phyloP scores from a whole-genome alignment of 1,140 invertebrate genomes.

The Patella vulgata region DNA sequence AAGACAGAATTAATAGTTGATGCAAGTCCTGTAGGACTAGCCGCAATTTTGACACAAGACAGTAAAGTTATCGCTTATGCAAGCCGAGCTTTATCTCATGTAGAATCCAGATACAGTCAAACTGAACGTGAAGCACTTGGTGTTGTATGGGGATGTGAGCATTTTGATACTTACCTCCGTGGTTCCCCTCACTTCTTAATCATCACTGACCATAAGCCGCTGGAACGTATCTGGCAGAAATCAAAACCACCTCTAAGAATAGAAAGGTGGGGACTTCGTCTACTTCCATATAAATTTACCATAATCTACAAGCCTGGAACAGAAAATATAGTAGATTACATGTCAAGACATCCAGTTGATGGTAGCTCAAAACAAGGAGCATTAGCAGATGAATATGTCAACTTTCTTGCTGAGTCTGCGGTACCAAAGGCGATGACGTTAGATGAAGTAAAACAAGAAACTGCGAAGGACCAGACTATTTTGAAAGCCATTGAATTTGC shows the following conservation, averaged over 20 bases:
- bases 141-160: no score
- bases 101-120: conserved; percentile 3
- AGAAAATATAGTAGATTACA: conserved; percentile 1
- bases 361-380: not conserved
- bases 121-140: not conserved
- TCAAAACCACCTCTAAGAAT: conserved; percentile 5
- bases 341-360: conserved; percentile 1
- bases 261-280: not conserved
- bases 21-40: not conserved
- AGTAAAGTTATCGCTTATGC: not conserved
- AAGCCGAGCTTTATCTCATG: not conserved
- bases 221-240: not conserved
- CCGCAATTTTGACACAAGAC: not conserved
- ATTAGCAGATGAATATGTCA: conserved; percentile 21
- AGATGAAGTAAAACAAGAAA: conserved; percentile 26
- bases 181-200: not conserved
- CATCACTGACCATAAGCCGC: conserved; percentile 2
- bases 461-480: no score
- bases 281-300: conserved; percentile 1
- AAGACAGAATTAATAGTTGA: not conserved
- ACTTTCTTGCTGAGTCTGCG: conserved; percentile 15
- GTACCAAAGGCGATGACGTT: conserved; percentile 23
- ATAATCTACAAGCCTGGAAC: not conserved
- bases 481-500: no score
- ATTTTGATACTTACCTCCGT: not conserved